phyloP scores from a whole-genome alignment of 2,797 vertebrate genomes.

The Meda fulgida region DNA sequence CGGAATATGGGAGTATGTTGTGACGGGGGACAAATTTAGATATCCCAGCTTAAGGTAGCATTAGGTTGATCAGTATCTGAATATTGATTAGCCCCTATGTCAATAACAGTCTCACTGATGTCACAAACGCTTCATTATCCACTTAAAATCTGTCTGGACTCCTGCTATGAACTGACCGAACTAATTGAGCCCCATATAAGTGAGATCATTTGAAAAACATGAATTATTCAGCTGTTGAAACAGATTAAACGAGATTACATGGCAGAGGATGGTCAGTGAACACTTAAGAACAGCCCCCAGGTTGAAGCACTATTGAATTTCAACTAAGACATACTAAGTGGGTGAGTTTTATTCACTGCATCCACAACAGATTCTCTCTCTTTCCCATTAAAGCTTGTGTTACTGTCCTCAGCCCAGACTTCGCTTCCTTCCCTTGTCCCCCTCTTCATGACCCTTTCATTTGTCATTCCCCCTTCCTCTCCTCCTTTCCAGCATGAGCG shows the following conservation, averaged over 20 bases:
- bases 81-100: constrained; percentile 7
- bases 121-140: not conserved
- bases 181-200: not conserved
- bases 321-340: not conserved
- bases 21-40: not conserved
- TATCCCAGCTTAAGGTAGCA: not conserved
- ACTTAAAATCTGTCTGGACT: constrained; percentile 14
- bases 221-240: constrained; percentile 18
- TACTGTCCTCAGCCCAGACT: constrained; percentile 50
- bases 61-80: not conserved
- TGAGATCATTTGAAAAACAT: not conserved
- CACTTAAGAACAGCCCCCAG: not conserved
- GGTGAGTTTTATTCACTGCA: not conserved
- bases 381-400: constrained; percentile 52
- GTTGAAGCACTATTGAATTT: constrained; percentile 9
- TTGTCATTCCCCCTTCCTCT: constrained; percentile 53
- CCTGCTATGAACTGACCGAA: not conserved
- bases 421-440: constrained; percentile 44
- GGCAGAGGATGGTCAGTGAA: not conserved
- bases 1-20: not conserved
- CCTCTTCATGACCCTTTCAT: constrained; percentile 59
- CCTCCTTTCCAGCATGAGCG: constrained; percentile 75
- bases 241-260: not conserved
- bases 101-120: constrained; percentile 7
- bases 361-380: constrained; percentile 27